A percentile compares a stretch with the other conserved stretches of the same genome.
Conservation (phyloP, 2,113 vertebrate genomes). For the Tragelaphus strepsiceros region DNA sequence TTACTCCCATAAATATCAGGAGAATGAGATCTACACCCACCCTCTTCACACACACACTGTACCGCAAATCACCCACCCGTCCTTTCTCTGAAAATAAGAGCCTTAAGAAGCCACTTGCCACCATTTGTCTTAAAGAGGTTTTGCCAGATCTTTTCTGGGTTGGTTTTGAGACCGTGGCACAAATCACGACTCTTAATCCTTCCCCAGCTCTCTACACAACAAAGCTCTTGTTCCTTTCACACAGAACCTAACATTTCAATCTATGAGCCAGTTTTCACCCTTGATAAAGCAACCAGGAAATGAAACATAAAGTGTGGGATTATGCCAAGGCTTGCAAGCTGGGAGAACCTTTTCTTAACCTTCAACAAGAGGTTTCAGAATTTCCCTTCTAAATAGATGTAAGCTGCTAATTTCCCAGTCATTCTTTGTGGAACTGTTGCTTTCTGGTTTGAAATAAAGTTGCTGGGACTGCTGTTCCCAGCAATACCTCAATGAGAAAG, state of each 20-base stretch:
- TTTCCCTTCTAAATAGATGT: background rate
- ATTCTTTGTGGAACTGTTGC: background rate
- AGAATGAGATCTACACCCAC: background rate
- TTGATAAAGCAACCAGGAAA: slow-evolving; percentile 55
- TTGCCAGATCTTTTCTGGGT: background rate
- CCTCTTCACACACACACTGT: background rate
- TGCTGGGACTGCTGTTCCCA: background rate
- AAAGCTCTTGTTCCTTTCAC: background rate
- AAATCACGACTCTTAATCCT: background rate
- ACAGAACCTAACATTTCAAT: slow-evolving; percentile 16
- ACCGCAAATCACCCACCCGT: background rate
- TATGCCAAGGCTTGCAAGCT: slow-evolving; percentile 23
- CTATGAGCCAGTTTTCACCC: slow-evolving; percentile 4
- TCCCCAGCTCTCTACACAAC: slow-evolving; percentile 1
- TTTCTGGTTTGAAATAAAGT: background rate
- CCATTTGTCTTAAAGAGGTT: background rate
- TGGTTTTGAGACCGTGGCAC: background rate
- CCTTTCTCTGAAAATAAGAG: background rate
- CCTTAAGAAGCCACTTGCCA: background rate
- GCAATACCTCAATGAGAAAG: background rate
- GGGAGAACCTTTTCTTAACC: slow-evolving; percentile 11
- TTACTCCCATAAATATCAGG: background rate
- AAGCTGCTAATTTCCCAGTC: slow-evolving; percentile 5
- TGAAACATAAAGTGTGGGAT: slow-evolving; percentile 19
- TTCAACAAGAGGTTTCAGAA: slow-evolving; percentile 14